Evolutionary conservation across 2,888 invertebrate genomes (phyloP), one percentile per base, ranked within the genome.

Genomic region (Eurytoma adleriae): DNA sequence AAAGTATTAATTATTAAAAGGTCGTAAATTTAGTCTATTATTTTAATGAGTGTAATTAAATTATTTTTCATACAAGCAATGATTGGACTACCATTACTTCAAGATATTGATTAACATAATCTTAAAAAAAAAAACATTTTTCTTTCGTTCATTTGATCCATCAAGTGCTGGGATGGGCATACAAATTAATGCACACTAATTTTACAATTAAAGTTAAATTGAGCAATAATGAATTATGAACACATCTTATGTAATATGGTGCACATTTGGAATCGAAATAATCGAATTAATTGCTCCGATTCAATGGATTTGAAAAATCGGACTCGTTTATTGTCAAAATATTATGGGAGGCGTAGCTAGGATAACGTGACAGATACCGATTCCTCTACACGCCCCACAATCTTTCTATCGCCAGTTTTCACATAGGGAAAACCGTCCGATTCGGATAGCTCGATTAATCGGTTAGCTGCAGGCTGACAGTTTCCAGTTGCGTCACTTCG

Each of bases 291-390:
- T 57, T 40, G n/a, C 13, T 52, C 50, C 13, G 12, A 50, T n/a
- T n/a, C n/a, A 52, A 24, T 24, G 24, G 30, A 16, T 52, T 48
- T 18, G 20, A 62, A 67, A 59, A 80, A 71, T 71, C 59, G 67
- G 67, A 72, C 52, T 75, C 48, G 7, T 14, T 74, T 57, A 77
- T 68, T 52, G 74, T 78, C 50, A 67, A 77, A 80, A 74, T 67
- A 62, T 61, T 57, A 50, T 61, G 70, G 70, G 72, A 73, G 82
- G 82, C 80, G 78, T 80, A 73, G 64, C 70, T 56, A 18, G 66
- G 70, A 70, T 79, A 82, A 74, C 50, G 71, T 27, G n/a, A 13
- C 12, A 56, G 54, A 54, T 64, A 48, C 30, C 30, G 40, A 48
- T 40, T 40, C 40, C 62, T 7, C 62, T 16, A 62, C n/a, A 62